A percentile compares a stretch with the other conserved stretches of the same genome.
Conservation (phyloP, 1,140 invertebrate species). For the Drosophila prosaltans region DNA sequence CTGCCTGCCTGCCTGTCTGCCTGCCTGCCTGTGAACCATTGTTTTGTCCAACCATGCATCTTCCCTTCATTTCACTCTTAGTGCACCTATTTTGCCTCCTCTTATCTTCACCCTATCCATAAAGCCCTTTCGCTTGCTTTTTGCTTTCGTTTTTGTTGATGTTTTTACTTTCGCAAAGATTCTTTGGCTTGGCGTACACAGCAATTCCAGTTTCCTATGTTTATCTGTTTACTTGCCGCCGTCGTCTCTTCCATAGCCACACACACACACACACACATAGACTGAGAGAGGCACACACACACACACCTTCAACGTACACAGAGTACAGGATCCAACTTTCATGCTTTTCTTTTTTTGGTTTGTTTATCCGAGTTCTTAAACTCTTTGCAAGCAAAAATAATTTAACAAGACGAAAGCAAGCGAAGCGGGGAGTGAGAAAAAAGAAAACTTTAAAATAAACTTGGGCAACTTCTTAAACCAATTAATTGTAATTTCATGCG, state of each 20-base stretch:
- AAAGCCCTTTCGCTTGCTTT: conserved; percentile 12
- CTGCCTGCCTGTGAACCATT: conserved; percentile 46
- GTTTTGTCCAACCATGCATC: conserved; percentile 42
- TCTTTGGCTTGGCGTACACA: conserved; percentile 43
- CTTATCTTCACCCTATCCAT: not conserved
- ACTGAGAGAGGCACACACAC: conserved; percentile 15
- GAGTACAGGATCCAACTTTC: not conserved
- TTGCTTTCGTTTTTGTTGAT: conserved; percentile 68
- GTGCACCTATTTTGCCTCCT: not conserved
- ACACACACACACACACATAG: not conserved
- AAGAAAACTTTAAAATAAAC: conserved; percentile 71
- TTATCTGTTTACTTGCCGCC: conserved; percentile 61
- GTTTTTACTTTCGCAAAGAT: conserved; percentile 72
- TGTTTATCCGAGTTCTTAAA: conserved; percentile 75
- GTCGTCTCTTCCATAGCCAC: not conserved
- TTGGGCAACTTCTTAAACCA: conserved; percentile 70
- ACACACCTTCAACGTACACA: not conserved
- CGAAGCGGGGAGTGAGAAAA: not conserved
- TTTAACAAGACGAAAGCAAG: not conserved
- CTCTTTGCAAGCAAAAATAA: conserved; percentile 49
- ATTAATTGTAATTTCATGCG: conserved; percentile 80
- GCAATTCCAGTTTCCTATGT: conserved; percentile 32
- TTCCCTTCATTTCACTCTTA: conserved; percentile 5
- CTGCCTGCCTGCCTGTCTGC: conserved; percentile 28
- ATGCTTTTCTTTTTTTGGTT: conserved; percentile 35